Percentiles rank a stretch among this genome's conserved stretches.
phyloP scores from a whole-genome alignment of 2,888 invertebrate genomes.

The Epinotia demarniana region DNA sequence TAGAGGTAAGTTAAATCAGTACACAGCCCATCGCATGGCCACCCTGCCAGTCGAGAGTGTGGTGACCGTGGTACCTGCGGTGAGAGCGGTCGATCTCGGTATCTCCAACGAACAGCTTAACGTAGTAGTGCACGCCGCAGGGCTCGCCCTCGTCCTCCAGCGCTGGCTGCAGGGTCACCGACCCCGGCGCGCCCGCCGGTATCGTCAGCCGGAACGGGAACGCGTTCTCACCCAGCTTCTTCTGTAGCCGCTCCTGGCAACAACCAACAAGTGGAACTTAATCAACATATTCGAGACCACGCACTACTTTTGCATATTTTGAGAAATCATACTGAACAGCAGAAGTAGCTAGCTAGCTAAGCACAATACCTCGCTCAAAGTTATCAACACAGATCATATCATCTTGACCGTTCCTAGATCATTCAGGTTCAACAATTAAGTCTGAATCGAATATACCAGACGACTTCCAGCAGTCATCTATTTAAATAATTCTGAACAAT shows the following conservation, averaged over 20 bases:
- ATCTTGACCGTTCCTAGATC: no score
- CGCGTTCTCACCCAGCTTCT: slow-evolving; percentile 94
- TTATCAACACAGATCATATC: no score
- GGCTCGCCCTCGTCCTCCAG: slow-evolving; percentile 94
- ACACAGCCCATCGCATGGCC: background rate
- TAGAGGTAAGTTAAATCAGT: no score
- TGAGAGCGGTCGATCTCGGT: slow-evolving; percentile 91
- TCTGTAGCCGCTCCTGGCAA: slow-evolving; percentile 90
- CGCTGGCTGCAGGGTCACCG: slow-evolving; percentile 95
- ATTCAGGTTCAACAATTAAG: background rate
- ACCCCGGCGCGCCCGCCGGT: slow-evolving; percentile 94
- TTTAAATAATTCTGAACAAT: background rate
- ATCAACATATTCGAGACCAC: no score
- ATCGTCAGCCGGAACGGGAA: slow-evolving; percentile 93
- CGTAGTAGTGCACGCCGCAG: slow-evolving; percentile 96
- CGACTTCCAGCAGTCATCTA: no score
- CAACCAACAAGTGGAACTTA: background rate
- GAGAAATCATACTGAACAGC: background rate
- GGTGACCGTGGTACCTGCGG: slow-evolving; percentile 82
- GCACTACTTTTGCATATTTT: background rate
- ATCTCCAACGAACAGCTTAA: slow-evolving; percentile 94
- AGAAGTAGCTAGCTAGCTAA: background rate
- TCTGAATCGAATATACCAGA: no score
- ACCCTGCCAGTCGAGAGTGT: no score
- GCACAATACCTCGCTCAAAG: no score